These are phyloP conservation scores for Dryococelus australis DNA, from an alignment of 2,888 invertebrate genomes.

Conservation along the genomic window DNA sequence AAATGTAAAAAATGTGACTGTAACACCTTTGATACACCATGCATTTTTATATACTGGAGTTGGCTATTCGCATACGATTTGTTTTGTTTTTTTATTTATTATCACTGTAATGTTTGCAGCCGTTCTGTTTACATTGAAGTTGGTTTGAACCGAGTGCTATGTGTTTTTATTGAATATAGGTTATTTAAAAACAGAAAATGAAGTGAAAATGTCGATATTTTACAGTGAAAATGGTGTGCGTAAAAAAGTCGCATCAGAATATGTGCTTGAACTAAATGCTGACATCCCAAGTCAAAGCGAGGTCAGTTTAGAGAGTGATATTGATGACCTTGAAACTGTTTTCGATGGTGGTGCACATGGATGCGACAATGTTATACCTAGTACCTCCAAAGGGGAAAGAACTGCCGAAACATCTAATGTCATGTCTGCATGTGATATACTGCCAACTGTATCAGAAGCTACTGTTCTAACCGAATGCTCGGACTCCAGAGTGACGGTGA, in stretches of 20 bases:
- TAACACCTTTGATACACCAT: neutral
- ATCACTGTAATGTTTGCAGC: too few species aligned
- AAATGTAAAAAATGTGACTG: neutral
- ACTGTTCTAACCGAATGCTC: neutral
- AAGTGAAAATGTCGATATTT: neutral
- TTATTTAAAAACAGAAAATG: neutral
- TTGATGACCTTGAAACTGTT: neutral
- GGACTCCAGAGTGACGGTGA: neutral
- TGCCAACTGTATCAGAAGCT: neutral
- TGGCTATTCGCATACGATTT: neutral
- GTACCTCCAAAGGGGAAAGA: neutral
- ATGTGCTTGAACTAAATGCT: neutral
- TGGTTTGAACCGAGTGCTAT: neutral
- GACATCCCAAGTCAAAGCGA: neutral
- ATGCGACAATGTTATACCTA: neutral
- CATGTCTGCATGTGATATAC: neutral
- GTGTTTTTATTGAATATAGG: neutral
- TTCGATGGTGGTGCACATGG: neutral
- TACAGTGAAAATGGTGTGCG: neutral
- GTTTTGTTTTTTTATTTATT: neutral
- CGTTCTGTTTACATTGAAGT: neutral
- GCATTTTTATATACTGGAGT: neutral
- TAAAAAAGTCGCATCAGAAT: neutral
- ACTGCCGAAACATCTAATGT: neutral
- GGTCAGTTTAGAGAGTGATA: neutral